Evolutionary conservation across 2,797 vertebrate species (phyloP).

Genomic region (Neomorphus geoffroyi): DNA sequence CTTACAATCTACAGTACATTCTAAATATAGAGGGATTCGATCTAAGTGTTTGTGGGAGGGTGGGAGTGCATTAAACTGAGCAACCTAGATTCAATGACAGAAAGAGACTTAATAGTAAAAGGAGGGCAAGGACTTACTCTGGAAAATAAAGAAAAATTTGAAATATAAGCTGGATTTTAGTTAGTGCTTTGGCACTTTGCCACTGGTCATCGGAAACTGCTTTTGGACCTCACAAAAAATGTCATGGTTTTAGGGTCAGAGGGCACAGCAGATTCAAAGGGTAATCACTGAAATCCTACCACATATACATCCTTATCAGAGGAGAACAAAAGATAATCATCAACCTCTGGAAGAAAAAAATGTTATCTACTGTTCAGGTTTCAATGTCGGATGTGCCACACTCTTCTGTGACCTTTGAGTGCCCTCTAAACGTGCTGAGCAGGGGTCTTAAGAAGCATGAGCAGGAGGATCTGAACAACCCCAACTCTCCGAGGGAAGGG

Average conservation of each 20-base stretch:
- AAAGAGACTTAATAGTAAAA: neutral
- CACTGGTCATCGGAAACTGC: neutral
- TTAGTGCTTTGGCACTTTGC: constrained; percentile 26
- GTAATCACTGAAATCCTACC: neutral
- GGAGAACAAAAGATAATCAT: neutral
- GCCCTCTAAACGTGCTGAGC: neutral
- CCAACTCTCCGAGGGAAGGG: neutral
- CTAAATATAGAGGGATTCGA: constrained; percentile 43
- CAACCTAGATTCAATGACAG: constrained; percentile 8
- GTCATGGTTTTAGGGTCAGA: neutral
- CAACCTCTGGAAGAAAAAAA: neutral
- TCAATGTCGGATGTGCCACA: neutral
- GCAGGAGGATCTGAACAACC: neutral
- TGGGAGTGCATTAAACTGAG: neutral
- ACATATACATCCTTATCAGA: neutral
- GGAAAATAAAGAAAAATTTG: neutral
- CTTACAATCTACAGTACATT: constrained; percentile 74
- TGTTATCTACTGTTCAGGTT: neutral
- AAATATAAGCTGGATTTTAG: neutral
- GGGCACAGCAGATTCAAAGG: neutral
- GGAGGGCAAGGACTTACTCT: neutral
- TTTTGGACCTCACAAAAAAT: neutral
- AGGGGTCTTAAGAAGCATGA: neutral
- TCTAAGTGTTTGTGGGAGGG: constrained; percentile 52
- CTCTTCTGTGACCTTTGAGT: neutral